phyloP scores from a whole-genome alignment of 2,888 invertebrate species.

The Lymantria monacha region DNA sequence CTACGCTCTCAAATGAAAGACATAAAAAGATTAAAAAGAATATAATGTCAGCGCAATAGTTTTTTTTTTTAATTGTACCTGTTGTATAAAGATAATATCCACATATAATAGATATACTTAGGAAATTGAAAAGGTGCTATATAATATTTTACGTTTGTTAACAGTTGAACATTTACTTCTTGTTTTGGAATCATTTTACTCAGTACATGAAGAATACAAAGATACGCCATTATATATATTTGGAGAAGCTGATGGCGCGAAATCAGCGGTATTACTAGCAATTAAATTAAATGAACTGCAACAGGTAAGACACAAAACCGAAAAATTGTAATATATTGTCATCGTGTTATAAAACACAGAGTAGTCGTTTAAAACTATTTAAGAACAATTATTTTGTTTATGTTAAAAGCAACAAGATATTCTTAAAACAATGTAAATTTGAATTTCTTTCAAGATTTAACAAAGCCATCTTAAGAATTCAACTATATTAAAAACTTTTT shows the following conservation, averaged over 20 bases:
- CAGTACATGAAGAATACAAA: slow-evolving; percentile 83
- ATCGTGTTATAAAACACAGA: not conserved
- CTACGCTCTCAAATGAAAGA: too few relatives aligned
- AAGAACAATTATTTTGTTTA: not conserved
- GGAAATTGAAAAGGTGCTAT: too few relatives aligned
- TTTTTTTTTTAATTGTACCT: too few relatives aligned
- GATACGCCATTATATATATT: slow-evolving; percentile 89
- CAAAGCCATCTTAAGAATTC: too few relatives aligned
- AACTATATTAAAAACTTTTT: too few relatives aligned
- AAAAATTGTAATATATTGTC: not conserved
- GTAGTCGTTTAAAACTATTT: not conserved
- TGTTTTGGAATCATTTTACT: slow-evolving; percentile 86
- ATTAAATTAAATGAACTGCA: slow-evolving; percentile 64
- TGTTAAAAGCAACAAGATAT: too few relatives aligned
- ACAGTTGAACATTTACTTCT: slow-evolving; percentile 86
- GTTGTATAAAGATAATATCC: too few relatives aligned
- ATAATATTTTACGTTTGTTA: not conserved
- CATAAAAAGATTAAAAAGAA: too few relatives aligned
- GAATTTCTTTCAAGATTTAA: too few relatives aligned
- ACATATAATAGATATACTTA: too few relatives aligned
- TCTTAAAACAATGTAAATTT: too few relatives aligned
- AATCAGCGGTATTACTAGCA: slow-evolving; percentile 91
- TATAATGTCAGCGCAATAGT: too few relatives aligned
- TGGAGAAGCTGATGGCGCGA: slow-evolving; percentile 94
- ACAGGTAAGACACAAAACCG: not conserved